Evolutionary conservation across 2,888 invertebrate species (phyloP).

Genomic region (Agrochola lychnidis): DNA sequence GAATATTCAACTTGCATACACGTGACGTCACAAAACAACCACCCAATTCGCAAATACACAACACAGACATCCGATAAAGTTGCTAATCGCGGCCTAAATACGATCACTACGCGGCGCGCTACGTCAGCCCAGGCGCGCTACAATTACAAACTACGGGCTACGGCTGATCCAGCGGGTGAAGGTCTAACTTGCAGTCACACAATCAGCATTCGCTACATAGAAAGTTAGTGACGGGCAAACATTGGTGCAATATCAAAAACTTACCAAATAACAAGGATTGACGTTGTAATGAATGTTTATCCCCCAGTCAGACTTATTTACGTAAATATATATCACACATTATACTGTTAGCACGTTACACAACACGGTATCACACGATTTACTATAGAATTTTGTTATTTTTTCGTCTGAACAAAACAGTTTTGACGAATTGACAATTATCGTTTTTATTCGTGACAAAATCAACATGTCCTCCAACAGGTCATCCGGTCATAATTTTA

Average conservation of each 20-base stretch:
- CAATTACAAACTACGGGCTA: constrained; percentile 72
- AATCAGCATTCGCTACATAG: constrained; percentile 73
- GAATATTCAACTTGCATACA: constrained; percentile 80
- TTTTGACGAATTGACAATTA: constrained; percentile 88
- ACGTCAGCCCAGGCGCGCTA: constrained; percentile 75
- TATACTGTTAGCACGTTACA: constrained; percentile 83
- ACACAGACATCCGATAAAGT: constrained; percentile 75
- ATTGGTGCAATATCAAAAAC: constrained; percentile 82
- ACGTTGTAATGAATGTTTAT: constrained; percentile 78
- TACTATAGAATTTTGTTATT: constrained; percentile 86
- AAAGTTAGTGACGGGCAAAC: constrained; percentile 81
- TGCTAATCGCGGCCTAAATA: constrained; percentile 77
- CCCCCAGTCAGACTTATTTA: constrained; percentile 79
- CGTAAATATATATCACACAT: constrained; percentile 85
- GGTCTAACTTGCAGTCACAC: constrained; percentile 62
- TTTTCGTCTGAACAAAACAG: constrained; percentile 86
- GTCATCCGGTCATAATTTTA: constrained; percentile 81
- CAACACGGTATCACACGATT: constrained; percentile 81
- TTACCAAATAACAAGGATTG: constrained; percentile 85
- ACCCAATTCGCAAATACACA: constrained; percentile 79
- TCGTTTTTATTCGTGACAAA: constrained; percentile 85
- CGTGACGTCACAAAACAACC: constrained; percentile 84
- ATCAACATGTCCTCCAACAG: constrained; percentile 88
- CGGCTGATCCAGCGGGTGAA: constrained; percentile 62
- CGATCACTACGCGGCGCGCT: constrained; percentile 70